Conservation (phyloP, 2,888 invertebrate species). For the Morpho achilles region DNA sequence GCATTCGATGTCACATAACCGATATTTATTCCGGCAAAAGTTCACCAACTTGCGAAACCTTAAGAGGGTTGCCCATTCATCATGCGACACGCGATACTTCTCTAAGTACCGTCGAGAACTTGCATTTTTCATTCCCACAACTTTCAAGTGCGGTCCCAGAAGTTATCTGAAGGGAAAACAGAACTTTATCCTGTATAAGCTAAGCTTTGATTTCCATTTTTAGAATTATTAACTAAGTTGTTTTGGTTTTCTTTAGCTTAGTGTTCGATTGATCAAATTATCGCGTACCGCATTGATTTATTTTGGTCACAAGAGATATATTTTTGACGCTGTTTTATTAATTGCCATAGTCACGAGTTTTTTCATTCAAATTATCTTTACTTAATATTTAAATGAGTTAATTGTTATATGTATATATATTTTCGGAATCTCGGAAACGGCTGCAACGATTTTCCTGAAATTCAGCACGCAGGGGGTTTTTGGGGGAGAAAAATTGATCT, state of each 20-base stretch:
- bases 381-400: too few relatives aligned
- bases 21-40: slow-evolving; percentile 42
- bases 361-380: too few relatives aligned
- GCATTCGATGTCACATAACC: slow-evolving; percentile 31
- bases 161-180: slow-evolving; percentile 1
- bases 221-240: background rate
- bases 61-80: slow-evolving; percentile 58
- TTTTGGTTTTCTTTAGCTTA: slow-evolving; percentile 8
- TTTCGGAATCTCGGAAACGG: too few relatives aligned
- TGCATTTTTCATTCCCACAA: slow-evolving; percentile 57
- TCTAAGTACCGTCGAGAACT: slow-evolving; percentile 52
- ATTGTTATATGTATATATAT: too few relatives aligned
- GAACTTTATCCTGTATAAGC: background rate
- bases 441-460: too few relatives aligned
- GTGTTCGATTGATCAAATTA: slow-evolving; percentile 22
- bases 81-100: slow-evolving; percentile 66
- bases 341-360: too few relatives aligned
- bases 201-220: background rate
- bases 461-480: too few relatives aligned
- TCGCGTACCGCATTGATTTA: slow-evolving; percentile 2
- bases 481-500: too few relatives aligned
- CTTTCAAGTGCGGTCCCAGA: slow-evolving; percentile 17
- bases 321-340: too few relatives aligned
- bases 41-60: slow-evolving; percentile 39
- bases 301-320: too few relatives aligned